phyloP scores from a whole-genome alignment of 2,113 vertebrate genomes.

The Psephotus haematonotus region DNA sequence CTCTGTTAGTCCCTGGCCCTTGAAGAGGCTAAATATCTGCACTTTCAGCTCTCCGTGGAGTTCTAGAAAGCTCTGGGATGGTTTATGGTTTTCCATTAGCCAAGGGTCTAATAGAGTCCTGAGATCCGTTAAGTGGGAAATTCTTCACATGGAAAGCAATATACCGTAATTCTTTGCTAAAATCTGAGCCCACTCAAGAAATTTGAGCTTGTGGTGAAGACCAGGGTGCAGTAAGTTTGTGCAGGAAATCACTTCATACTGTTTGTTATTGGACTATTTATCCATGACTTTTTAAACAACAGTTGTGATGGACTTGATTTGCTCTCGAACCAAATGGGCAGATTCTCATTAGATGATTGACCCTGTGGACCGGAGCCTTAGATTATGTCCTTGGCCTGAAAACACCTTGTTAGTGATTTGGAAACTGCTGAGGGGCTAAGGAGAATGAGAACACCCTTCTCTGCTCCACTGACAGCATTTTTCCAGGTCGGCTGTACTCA shows the following conservation, averaged over 20 bases:
- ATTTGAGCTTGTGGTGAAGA: conserved; percentile 72
- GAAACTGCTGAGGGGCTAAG: conserved; percentile 24
- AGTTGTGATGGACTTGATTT: not conserved
- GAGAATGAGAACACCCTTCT: conserved; percentile 9
- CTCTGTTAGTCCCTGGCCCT: conserved; percentile 67
- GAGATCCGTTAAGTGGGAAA: conserved; percentile 77
- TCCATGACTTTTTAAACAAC: conserved; percentile 28
- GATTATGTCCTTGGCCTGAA: not conserved
- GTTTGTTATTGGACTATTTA: conserved; percentile 69
- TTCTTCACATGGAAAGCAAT: conserved; percentile 74
- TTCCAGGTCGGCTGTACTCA: conserved; percentile 26
- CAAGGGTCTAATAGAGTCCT: conserved; percentile 71
- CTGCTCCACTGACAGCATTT: not conserved
- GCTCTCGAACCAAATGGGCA: not conserved
- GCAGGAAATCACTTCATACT: conserved; percentile 71
- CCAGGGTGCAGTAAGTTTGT: conserved; percentile 69
- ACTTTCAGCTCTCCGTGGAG: conserved; percentile 68
- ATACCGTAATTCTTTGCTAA: conserved; percentile 72
- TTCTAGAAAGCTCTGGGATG: conserved; percentile 70
- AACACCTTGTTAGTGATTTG: not conserved
- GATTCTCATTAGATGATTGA: not conserved
- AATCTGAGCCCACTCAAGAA: conserved; percentile 71
- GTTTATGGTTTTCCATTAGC: conserved; percentile 80
- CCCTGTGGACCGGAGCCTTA: not conserved
- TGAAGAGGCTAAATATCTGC: conserved; percentile 71